Base-by-base conservation (phyloP, 2,888 invertebrate species). In the Ophion costatus region DNA sequence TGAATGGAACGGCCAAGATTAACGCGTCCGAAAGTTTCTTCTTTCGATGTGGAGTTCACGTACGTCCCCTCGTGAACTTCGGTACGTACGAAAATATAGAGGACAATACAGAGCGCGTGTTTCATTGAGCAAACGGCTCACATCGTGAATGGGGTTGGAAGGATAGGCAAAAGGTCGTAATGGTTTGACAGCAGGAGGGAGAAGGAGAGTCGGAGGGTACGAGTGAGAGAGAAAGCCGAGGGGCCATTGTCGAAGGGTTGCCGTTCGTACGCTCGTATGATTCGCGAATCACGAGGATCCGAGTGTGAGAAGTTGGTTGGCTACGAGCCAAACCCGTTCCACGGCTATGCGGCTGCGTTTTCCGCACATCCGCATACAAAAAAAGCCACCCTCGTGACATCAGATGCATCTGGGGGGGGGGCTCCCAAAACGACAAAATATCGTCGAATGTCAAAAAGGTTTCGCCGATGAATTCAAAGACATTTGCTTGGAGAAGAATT, bases 271-370 rank as follows among this genome's bases (percentile, higher is more conserved):
- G 42, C 17, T 38, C 42, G 22, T 20, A 42, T 22, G 45, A 5
- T 73, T 74, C 80, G 61, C 38, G 33, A 67, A 80, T 80, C 45
- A 66, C 66, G 66, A 67, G 59, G 61, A 61, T 74, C 29, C 24
- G 9, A 67, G 33, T n/a, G 20, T 42, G 74, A 69, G 42, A 64
- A 51, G 63, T 29, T 63, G 63, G 24, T 29, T 63, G 74, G 74
- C 63, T 24, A 11, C 2, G 29, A 64, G 17, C 74, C 74, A 75
- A 64, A 29, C 29, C 11, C 74, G 45, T 29, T 45, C 29, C 51
- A 51, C 45, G 61, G 29, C 20, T 51, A 51, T 63, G 63, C 74
- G 22, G 20, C 74, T 64, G 63, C 63, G 24, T 45, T 29, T 56
- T 63, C 63, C 29, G 63, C 61, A 29, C 63, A 64, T 64, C 63